phyloP scores from a whole-genome alignment of 1,140 invertebrate species.

The Lepidurus arcticus region DNA sequence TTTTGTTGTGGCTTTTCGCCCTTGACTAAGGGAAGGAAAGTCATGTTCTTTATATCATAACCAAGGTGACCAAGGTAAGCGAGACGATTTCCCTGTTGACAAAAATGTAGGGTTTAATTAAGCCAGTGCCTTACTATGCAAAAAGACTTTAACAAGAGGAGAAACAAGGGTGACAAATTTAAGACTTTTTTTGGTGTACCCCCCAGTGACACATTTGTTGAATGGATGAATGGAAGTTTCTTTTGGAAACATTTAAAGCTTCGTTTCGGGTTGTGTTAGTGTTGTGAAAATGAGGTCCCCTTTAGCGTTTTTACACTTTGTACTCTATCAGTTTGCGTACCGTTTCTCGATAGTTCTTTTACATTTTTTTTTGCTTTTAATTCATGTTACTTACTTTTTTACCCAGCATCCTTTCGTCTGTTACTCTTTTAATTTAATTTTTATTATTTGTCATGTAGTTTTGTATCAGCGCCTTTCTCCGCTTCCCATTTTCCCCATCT shows the following conservation, averaged over 20 bases:
- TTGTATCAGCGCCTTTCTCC: not conserved
- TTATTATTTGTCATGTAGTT: not conserved
- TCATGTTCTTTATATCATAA: not conserved
- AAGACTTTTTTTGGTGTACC: not conserved
- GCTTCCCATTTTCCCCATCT: not conserved
- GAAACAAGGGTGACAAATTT: not conserved
- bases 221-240: not conserved
- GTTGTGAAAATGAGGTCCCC: not conserved
- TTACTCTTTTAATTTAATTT: not conserved
- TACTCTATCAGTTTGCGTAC: not conserved
- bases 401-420: not conserved
- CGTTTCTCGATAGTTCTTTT: not conserved
- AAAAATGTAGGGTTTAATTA: conserved; percentile 7
- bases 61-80: conserved; percentile 21
- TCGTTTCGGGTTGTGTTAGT: conserved; percentile 5
- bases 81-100: not conserved
- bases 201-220: not conserved
- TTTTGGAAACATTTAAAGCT: not conserved
- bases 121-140: conserved; percentile 21
- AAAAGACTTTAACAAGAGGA: not conserved
- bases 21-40: not conserved
- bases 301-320: not conserved
- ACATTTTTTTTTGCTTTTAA: not conserved
- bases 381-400: not conserved
- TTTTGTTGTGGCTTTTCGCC: not conserved